These are phyloP conservation scores for Chinchilla lanigera DNA, from an alignment of 2,113 vertebrate genomes.

Conservation along the genomic window DNA sequence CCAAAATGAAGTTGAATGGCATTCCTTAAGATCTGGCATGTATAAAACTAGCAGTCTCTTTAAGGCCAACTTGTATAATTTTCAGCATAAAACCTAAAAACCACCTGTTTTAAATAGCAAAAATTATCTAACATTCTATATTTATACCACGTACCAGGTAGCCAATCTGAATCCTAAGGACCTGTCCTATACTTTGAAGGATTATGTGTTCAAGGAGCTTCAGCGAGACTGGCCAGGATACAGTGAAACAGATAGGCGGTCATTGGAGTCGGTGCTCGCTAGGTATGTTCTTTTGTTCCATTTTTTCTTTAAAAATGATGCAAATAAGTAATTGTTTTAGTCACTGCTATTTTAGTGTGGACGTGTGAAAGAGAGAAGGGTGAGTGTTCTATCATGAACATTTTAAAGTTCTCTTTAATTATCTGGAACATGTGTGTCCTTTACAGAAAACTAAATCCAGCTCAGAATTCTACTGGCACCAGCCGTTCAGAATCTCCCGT, in stretches of 20 bases:
- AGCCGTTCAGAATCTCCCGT: conserved; percentile 73
- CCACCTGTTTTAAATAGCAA: conserved; percentile 5
- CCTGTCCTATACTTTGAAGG: conserved; percentile 93
- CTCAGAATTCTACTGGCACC: conserved; percentile 83
- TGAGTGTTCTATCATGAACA: conserved; percentile 41
- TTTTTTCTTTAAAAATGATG: conserved; percentile 53
- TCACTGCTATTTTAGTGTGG: conserved; percentile 40
- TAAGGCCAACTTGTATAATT: not conserved
- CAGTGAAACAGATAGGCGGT: conserved; percentile 90
- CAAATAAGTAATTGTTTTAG: not conserved
- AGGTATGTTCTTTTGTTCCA: conserved; percentile 86
- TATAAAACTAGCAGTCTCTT: conserved; percentile 12
- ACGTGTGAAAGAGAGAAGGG: conserved; percentile 11
- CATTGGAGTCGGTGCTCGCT: conserved; percentile 90
- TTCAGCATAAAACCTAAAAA: conserved; percentile 55
- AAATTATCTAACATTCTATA: conserved; percentile 69
- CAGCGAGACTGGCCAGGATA: conserved; percentile 96
- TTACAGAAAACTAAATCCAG: conserved; percentile 86
- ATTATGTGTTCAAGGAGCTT: conserved; percentile 93
- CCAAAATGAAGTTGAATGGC: not conserved
- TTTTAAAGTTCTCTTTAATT: conserved; percentile 69
- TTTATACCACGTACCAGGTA: conserved; percentile 86
- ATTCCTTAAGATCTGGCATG: not conserved
- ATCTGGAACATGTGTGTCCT: conserved; percentile 77
- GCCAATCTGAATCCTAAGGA: conserved; percentile 94